Conservation (phyloP, 2,113 vertebrate species). For the Pterocles burchelli region DNA sequence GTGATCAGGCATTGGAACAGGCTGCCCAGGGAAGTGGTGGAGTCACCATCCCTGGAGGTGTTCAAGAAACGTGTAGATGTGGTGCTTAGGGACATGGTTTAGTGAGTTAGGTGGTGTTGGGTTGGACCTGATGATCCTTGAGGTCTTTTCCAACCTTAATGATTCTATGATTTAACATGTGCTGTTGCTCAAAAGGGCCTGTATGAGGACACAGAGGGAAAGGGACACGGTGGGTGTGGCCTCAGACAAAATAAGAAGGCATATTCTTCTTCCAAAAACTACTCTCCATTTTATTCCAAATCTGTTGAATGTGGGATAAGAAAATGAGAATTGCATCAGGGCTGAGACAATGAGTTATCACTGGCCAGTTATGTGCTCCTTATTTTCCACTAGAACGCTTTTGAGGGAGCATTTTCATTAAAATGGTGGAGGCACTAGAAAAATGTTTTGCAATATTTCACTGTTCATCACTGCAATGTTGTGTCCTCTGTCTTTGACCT, state of each 20-base stretch:
- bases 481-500: neutral
- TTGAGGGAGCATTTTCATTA: neutral
- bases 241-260: neutral
- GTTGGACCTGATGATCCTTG: too few species aligned
- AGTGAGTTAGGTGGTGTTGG: too few species aligned
- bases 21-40: too few species aligned
- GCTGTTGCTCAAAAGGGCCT: neutral
- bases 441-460: neutral
- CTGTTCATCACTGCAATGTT: neutral
- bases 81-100: too few species aligned
- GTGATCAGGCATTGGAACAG: too few species aligned
- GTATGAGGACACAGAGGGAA: neutral
- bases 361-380: neutral
- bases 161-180: neutral
- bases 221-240: rapidly evolving
- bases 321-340: neutral
- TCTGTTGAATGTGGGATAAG: neutral
- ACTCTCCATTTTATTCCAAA: neutral
- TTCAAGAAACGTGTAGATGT: too few species aligned
- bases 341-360: neutral
- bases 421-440: neutral
- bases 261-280: neutral
- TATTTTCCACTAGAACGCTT: neutral
- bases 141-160: too few species aligned
- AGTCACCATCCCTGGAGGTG: too few species aligned